These are phyloP conservation scores for Lycopodina hypogea DNA, from an alignment of 37 sponge, comb jelly and placozoan species.

Conservation along the genomic window DNA sequence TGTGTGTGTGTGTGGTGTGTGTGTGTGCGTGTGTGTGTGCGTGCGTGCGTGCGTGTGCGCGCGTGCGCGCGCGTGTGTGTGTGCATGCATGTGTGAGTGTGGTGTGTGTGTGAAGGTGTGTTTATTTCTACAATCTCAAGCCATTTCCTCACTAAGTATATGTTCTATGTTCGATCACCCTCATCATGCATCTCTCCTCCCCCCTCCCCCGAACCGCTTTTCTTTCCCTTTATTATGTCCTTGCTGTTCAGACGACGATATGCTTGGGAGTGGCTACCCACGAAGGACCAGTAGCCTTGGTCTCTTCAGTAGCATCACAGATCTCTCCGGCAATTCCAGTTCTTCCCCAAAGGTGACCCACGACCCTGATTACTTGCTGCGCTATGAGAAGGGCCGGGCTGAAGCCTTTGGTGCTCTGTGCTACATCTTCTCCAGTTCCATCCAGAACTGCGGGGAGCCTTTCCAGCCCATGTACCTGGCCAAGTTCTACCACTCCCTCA, in stretches of 20 bases:
- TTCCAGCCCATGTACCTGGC: constrained; percentile 70
- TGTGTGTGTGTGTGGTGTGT: no score
- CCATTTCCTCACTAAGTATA: not conserved
- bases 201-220: not conserved
- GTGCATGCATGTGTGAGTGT: not conserved
- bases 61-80: no score
- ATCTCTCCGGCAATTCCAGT: not conserved
- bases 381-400: constrained; percentile 77
- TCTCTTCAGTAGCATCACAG: constrained; percentile 2
- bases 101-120: no score
- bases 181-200: no score
- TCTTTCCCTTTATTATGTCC: not conserved
- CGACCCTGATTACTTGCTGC: constrained; percentile 7
- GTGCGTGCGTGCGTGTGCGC: no score
- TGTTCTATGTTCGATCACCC: not conserved
- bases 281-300: not conserved
- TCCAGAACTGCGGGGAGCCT: constrained; percentile 56
- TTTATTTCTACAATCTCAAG: not conserved
- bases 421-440: constrained; percentile 67
- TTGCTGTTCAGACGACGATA: not conserved
- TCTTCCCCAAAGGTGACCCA: not conserved
- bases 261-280: not conserved
- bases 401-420: constrained; percentile 86
- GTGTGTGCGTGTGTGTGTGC: not conserved
- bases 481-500: constrained; percentile 74